Conservation (phyloP, 2,113 vertebrate species). For the Toxotes jaculatrix region DNA sequence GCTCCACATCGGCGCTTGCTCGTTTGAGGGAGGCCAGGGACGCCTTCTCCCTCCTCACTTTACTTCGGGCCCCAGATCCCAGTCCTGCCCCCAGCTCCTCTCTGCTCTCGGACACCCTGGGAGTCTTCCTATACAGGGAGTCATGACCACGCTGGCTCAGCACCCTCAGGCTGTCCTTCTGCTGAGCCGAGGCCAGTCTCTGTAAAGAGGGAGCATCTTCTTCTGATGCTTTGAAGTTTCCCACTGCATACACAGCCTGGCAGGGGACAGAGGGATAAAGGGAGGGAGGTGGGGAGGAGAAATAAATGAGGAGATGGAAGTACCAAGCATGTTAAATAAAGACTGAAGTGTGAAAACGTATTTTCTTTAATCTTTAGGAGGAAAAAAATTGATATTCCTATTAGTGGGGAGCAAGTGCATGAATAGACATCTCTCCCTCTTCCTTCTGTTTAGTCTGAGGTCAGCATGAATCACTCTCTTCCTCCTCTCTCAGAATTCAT, state of each 20-base stretch:
- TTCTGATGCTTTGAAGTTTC: constrained; percentile 90
- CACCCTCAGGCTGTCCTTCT: constrained; percentile 89
- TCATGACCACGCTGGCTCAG: constrained; percentile 93
- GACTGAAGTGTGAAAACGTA: constrained; percentile 33
- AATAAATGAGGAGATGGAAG: constrained; percentile 26
- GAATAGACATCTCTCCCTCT: constrained; percentile 42
- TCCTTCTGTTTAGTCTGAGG: constrained; percentile 38
- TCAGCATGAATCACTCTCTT: constrained; percentile 52
- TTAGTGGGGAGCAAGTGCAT: constrained; percentile 31
- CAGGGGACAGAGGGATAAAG: constrained; percentile 4
- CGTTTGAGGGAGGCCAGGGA: constrained; percentile 94
- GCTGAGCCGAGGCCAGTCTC: constrained; percentile 30
- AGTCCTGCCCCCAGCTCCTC: constrained; percentile 90
- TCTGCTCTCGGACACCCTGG: constrained; percentile 91
- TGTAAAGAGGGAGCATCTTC: constrained; percentile 75
- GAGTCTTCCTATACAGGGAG: constrained; percentile 94
- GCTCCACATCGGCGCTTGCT: constrained; percentile 94
- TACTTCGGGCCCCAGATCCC: constrained; percentile 80
- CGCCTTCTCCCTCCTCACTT: constrained; percentile 90
- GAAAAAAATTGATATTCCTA: constrained; percentile 29
- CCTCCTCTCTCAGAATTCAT: constrained; percentile 61
- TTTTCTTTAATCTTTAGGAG: constrained; percentile 55
- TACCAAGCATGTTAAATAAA: constrained; percentile 36
- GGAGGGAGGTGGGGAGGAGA: not conserved
- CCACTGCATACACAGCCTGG: constrained; percentile 94